Conservation (phyloP, 1,140 invertebrate species). For the Amphibalanus amphitrite region DNA sequence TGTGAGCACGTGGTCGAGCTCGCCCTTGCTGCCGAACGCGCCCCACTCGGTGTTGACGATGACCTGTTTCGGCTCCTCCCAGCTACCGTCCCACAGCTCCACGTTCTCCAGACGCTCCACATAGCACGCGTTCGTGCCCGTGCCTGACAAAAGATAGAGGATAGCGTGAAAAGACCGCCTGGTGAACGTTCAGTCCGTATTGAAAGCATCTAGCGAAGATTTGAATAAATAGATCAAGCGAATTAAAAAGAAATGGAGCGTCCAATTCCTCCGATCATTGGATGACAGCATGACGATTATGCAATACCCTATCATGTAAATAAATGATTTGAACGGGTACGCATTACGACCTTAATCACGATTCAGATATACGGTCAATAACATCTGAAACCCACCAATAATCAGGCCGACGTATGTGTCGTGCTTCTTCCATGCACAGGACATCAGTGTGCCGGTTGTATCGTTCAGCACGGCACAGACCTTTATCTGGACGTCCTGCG, state of each 20-base stretch:
- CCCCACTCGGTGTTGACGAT: conserved; percentile 95
- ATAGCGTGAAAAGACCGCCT: no score
- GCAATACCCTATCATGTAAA: no score
- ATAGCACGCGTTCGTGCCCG: conserved; percentile 94
- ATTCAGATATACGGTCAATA: no score
- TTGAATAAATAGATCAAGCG: no score
- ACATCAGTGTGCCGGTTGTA: conserved; percentile 93
- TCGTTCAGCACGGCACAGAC: conserved; percentile 93
- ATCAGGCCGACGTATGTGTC: conserved; percentile 79
- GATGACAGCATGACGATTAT: no score
- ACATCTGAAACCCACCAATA: conserved; percentile 46
- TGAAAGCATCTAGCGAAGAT: no score
- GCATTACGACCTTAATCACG: no score
- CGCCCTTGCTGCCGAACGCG: conserved; percentile 81
- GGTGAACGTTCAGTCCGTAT: no score
- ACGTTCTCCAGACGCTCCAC: conserved; percentile 68
- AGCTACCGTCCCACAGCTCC: conserved; percentile 42
- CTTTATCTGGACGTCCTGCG: conserved; percentile 67
- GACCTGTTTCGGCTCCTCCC: conserved; percentile 50
- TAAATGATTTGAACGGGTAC: no score
- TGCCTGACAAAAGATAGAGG: conserved; percentile 44
- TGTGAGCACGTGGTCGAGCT: conserved; percentile 68
- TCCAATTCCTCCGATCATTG: no score
- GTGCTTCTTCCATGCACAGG: conserved; percentile 81
- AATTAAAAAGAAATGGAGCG: no score